Evolutionary conservation across 2,888 invertebrate genomes (phyloP).

Genomic region (Polyommatus iphigenia): DNA sequence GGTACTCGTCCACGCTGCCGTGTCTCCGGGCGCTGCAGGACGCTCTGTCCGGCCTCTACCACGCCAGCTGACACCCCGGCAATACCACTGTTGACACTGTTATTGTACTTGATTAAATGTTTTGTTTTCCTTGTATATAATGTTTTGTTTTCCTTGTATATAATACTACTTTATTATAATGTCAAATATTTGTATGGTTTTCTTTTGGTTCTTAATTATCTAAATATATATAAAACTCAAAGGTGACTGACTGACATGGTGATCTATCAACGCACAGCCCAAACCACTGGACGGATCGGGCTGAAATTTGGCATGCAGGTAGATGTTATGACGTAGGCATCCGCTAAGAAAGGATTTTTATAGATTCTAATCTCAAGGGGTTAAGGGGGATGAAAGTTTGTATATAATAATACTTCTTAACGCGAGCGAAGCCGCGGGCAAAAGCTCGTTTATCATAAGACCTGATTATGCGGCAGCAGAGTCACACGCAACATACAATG

Average conservation of each 20-base stretch:
- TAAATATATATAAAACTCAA: no score
- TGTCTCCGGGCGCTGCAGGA: slow-evolving; percentile 94
- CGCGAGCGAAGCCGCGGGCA: no score
- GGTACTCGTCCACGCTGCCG: slow-evolving; percentile 90
- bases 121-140: slow-evolving; percentile 33
- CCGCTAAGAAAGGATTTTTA: no score
- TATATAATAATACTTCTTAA: no score
- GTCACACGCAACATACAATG: no score
- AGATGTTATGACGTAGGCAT: no score
- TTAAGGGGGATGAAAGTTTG: no score
- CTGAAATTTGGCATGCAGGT: no score
- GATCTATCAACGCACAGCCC: no score
- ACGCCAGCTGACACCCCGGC: slow-evolving; percentile 66
- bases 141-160: slow-evolving; percentile 34
- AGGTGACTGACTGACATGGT: no score
- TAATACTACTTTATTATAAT: slow-evolving; percentile 3
- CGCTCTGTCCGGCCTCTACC: slow-evolving; percentile 89
- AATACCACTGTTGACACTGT: slow-evolving; percentile 43
- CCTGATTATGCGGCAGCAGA: background rate
- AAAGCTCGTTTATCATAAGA: background rate
- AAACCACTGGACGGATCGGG: no score
- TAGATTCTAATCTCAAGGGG: no score
- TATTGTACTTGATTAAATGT: slow-evolving; percentile 52
- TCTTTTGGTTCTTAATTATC: background rate
- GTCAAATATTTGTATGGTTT: background rate